These are phyloP conservation scores for Chloebia gouldiae DNA, from an alignment of 2,113 vertebrate genomes.

Conservation along the genomic window DNA sequence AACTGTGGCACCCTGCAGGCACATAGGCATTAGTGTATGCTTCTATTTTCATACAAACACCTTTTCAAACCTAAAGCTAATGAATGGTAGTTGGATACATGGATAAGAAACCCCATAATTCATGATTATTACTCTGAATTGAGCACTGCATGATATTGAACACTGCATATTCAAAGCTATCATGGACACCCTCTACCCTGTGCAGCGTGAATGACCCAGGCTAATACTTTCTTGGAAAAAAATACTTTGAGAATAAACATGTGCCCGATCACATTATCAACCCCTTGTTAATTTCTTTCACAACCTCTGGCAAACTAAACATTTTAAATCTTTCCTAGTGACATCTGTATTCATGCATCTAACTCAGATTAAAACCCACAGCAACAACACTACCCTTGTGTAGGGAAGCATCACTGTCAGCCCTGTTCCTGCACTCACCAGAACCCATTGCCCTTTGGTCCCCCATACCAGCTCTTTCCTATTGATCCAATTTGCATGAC, in stretches of 20 bases:
- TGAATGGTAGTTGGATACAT: background rate
- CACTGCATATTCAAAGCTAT: background rate
- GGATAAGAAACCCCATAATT: background rate
- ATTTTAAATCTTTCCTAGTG: conserved; percentile 23
- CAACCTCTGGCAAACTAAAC: conserved; percentile 40
- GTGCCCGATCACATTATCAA: conserved; percentile 47
- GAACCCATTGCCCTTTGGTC: background rate
- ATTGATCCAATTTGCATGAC: background rate
- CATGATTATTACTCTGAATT: background rate
- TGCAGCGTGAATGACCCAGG: background rate
- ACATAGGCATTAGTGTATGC: background rate
- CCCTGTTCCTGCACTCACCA: background rate
- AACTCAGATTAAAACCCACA: background rate
- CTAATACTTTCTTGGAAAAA: conserved; percentile 4
- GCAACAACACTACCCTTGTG: background rate
- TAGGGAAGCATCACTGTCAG: background rate
- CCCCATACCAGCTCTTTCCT: background rate
- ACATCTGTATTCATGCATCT: conserved; percentile 20
- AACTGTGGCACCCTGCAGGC: background rate
- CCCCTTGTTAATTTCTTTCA: conserved; percentile 38
- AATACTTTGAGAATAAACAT: conserved; percentile 9
- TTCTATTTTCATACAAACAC: background rate
- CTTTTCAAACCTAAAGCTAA: background rate
- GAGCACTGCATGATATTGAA: background rate
- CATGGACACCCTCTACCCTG: background rate